Percentiles rank a stretch among this genome's conserved stretches.
Evolutionary conservation across 2,888 invertebrate genomes (phyloP).

Genomic region (Amphipoea oculea): DNA sequence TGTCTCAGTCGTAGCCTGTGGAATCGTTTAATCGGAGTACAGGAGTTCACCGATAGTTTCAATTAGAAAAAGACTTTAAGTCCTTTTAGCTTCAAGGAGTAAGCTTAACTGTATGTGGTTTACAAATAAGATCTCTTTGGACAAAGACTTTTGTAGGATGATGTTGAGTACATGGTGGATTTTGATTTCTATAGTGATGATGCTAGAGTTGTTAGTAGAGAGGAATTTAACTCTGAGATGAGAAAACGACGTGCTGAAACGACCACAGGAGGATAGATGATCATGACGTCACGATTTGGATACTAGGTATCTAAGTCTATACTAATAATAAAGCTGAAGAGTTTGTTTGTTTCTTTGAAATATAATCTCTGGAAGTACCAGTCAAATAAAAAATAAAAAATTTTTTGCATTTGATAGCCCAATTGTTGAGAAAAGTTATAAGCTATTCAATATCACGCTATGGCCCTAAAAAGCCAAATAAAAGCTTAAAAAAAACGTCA

Average conservation of each 20-base stretch:
- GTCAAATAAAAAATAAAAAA: too few relatives aligned
- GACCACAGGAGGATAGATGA: not conserved
- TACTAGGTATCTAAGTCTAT: too few relatives aligned
- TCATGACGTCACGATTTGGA: not conserved
- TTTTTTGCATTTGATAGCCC: too few relatives aligned
- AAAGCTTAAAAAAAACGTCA: too few relatives aligned
- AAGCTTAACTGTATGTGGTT: conserved; percentile 26
- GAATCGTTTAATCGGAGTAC: conserved; percentile 48
- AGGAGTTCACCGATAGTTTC: conserved; percentile 53
- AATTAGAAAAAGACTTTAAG: conserved; percentile 47
- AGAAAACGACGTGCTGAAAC: not conserved
- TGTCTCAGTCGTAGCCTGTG: conserved; percentile 29
- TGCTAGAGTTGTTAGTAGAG: not conserved
- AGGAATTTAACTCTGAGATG: not conserved
- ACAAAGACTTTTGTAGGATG: not conserved
- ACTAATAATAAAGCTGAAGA: too few relatives aligned
- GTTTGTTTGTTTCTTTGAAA: too few relatives aligned
- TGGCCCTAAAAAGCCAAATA: too few relatives aligned
- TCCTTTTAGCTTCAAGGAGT: conserved; percentile 30
- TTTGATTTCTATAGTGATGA: not conserved
- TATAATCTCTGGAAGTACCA: too few relatives aligned
- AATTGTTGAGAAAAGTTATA: too few relatives aligned
- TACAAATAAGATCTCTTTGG: conserved; percentile 20
- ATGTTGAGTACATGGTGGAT: not conserved
- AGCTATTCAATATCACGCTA: too few relatives aligned